Evolutionary conservation across 2,797 vertebrate genomes (phyloP), one percentile per base, ranked within the genome.

Genomic region (Euphonia xanthogaster): DNA sequence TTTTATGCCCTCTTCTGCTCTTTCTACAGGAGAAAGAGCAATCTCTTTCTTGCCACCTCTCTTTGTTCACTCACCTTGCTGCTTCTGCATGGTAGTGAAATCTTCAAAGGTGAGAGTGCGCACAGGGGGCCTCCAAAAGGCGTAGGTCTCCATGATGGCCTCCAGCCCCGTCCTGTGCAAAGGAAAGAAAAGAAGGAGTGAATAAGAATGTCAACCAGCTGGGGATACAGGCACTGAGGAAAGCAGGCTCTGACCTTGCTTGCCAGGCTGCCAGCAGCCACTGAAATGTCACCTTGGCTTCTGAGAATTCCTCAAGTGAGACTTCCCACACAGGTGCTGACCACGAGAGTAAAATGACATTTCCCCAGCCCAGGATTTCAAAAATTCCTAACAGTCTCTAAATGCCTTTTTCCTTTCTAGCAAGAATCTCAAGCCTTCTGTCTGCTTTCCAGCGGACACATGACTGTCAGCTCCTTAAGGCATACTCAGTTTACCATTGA

Each of bases 61-160:
- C 40, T 62, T 40, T 58, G 37, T 35, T 72, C 0, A 62, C 98
- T 97, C 96, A 99, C 99, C 99, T 99, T 99, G 99, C 94, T 99
- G 99, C 86, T 99, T 99, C 96, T 99, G 99, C 99, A 99, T 99
- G 95, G 99, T 99, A 81, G 99, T 99, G 98, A 99, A 99, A 97
- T 99, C 99, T 94, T 99, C 99, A 74, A 99, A 99, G 4, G 99
- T 99, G 85, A 99, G 99, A 1, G 99, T 99, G 95, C 99, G 98
- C 83, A 99, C 99, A 0, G 99, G 99, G 76, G 99, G 99, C 98
- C 99, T 99, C 99, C 99, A 99, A 97, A 99, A 99, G 5, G 99
- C 99, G 0, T 99, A 99, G 11, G 99, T 99, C 98, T 99, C 99
- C 99, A 99, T 99, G 96, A 99, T 99, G 45, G 99, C 99, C 98